These are phyloP conservation scores for Monarcha castaneiventris DNA, from an alignment of 2,113 vertebrate genomes.

Conservation along the genomic window DNA sequence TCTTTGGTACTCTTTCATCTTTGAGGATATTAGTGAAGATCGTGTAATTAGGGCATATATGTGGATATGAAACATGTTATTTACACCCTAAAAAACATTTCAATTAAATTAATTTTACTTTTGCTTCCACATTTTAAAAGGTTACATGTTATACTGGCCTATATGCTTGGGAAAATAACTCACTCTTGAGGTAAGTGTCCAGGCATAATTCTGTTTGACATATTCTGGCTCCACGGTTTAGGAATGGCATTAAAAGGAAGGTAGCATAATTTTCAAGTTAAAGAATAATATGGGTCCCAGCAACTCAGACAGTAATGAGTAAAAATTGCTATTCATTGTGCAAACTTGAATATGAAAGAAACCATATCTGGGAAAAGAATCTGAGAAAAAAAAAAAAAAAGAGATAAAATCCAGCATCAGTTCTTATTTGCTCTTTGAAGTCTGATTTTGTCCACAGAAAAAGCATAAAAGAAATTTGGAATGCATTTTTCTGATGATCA, in stretches of 20 bases:
- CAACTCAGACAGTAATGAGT: slow-evolving; percentile 33
- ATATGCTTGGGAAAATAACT: not conserved
- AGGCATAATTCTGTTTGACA: slow-evolving; percentile 38
- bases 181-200: not conserved
- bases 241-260: slow-evolving; percentile 23
- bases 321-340: slow-evolving; percentile 33
- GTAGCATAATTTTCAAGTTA: slow-evolving; percentile 35
- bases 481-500: not conserved
- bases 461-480: not conserved
- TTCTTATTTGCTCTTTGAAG: slow-evolving; percentile 12
- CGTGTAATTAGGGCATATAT: accelerated
- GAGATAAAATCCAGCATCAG: not conserved
- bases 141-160: not conserved
- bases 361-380: not conserved
- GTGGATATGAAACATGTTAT: not conserved
- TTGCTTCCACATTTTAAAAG: not conserved
- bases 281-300: slow-evolving; percentile 5
- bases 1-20: not conserved
- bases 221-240: not conserved
- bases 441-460: not conserved
- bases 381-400: not conserved
- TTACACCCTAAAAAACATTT: not conserved
- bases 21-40: not conserved
- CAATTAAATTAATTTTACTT: not conserved
- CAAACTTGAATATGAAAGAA: slow-evolving; percentile 13